Percentiles rank a stretch among this genome's conserved stretches.
phyloP scores from a whole-genome alignment of 2,113 vertebrate species.

The Chaenocephalus aceratus region DNA sequence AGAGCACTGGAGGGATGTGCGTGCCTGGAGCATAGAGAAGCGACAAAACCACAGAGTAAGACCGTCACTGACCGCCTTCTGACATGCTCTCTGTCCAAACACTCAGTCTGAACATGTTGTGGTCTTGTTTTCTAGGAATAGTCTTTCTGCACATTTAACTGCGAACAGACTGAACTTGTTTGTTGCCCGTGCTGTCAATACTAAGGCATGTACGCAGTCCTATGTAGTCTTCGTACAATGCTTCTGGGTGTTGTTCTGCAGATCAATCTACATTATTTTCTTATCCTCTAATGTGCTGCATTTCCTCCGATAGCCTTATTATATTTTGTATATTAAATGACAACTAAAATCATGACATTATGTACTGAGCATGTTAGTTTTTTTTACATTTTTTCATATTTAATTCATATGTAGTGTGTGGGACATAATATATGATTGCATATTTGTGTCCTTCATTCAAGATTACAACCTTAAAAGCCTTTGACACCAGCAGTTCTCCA shows the following conservation, averaged over 20 bases:
- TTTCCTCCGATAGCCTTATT: slow-evolving; percentile 9
- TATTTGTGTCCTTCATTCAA: background rate
- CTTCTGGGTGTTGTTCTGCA: slow-evolving; percentile 17
- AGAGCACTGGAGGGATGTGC: slow-evolving; percentile 61
- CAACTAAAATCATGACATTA: background rate
- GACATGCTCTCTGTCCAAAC: background rate
- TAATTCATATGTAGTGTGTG: background rate
- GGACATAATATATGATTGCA: background rate
- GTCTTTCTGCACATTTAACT: slow-evolving; percentile 6
- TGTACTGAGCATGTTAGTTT: background rate
- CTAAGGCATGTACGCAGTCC: slow-evolving; percentile 39
- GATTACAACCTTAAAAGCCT: background rate
- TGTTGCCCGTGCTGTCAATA: slow-evolving; percentile 37
- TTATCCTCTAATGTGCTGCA: slow-evolving; percentile 25
- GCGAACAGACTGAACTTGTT: slow-evolving; percentile 30
- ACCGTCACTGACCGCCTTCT: background rate
- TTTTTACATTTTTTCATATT: background rate
- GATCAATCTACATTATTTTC: slow-evolving; percentile 37
- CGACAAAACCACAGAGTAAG: slow-evolving; percentile 69
- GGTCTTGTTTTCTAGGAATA: slow-evolving; percentile 25
- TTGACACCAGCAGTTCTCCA: background rate
- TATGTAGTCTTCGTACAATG: slow-evolving; percentile 25
- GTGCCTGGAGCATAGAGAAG: slow-evolving; percentile 69
- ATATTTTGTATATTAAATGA: background rate
- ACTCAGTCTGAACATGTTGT: background rate